A percentile compares a stretch with the other conserved stretches of the same genome.
Evolutionary conservation across 1,140 invertebrate genomes (phyloP).

Genomic region (Bombus confusus): DNA sequence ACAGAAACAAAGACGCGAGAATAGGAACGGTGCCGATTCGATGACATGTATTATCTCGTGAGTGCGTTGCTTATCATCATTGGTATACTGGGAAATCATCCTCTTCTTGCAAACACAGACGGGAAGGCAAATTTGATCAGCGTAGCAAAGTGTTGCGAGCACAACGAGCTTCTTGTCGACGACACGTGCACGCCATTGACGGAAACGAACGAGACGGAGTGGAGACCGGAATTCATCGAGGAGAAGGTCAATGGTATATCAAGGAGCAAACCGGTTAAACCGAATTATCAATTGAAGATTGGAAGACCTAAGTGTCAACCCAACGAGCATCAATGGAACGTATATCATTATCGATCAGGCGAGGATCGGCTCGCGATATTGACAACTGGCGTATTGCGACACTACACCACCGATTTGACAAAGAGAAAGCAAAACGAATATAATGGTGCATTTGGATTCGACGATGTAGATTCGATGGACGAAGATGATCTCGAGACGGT

Average conservation of each 20-base stretch:
- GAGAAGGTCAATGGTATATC: conserved; percentile 53
- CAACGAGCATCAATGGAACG: conserved; percentile 87
- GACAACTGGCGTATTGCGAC: conserved; percentile 87
- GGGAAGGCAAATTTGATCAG: conserved; percentile 57
- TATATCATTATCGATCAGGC: conserved; percentile 86
- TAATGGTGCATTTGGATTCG: conserved; percentile 78
- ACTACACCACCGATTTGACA: conserved; percentile 84
- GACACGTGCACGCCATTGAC: conserved; percentile 84
- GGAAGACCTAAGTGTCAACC: conserved; percentile 88
- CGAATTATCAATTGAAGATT: conserved; percentile 77
- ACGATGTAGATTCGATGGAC: conserved; percentile 71
- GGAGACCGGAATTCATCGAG: conserved; percentile 74
- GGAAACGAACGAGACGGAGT: conserved; percentile 83
- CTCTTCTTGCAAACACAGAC: conserved; percentile 60
- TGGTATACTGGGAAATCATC: conserved; percentile 15
- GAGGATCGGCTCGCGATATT: conserved; percentile 86
- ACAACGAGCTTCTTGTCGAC: conserved; percentile 87
- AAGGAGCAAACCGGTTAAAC: background rate
- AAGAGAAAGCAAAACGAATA: conserved; percentile 64
- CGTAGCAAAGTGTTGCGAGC: conserved; percentile 88
- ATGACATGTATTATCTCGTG: conserved; percentile 65
- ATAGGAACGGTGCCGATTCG: conserved; percentile 29
- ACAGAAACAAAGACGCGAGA: background rate
- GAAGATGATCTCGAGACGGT: conserved; percentile 74
- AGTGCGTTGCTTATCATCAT: conserved; percentile 47